Conservation (phyloP, 2,888 invertebrate species). For the Eugnorisma glareosa region DNA sequence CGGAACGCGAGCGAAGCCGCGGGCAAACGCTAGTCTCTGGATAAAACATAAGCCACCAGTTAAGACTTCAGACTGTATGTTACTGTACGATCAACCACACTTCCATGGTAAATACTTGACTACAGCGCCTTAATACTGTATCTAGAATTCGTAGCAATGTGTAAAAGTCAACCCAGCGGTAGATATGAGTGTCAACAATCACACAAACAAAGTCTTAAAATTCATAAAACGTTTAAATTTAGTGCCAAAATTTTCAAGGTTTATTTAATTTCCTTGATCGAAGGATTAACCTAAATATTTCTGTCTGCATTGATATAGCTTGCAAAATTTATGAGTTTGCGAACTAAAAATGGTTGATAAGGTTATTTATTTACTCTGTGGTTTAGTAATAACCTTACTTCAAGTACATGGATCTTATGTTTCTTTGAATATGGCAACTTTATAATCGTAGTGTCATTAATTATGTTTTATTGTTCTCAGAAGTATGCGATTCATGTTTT, state of each 20-base stretch:
- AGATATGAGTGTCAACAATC: not conserved
- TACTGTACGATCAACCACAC: not conserved
- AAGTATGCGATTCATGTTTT: not conserved
- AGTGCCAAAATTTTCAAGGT: conserved; percentile 60
- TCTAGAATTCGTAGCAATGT: not conserved
- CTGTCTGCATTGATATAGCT: conserved; percentile 33
- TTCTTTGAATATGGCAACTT: conserved; percentile 45
- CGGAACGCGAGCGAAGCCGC: not conserved
- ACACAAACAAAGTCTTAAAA: not conserved
- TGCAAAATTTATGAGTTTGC: conserved; percentile 62
- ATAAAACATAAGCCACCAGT: not conserved
- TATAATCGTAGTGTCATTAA: conserved; percentile 30
- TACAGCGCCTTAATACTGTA: not conserved
- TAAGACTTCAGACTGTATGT: not conserved
- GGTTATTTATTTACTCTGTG: conserved; percentile 53
- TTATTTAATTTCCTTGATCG: conserved; percentile 62
- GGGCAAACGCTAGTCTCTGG: not conserved
- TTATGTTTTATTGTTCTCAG: conserved; percentile 24
- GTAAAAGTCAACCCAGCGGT: not conserved
- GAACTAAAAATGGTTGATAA: conserved; percentile 63
- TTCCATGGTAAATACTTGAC: not conserved
- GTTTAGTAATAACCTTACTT: conserved; percentile 56
- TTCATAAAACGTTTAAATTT: conserved; percentile 44
- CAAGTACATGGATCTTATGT: conserved; percentile 49
- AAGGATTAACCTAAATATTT: conserved; percentile 61